phyloP scores from a whole-genome alignment of 2,797 vertebrate species.

The Bothrops alternatus region DNA sequence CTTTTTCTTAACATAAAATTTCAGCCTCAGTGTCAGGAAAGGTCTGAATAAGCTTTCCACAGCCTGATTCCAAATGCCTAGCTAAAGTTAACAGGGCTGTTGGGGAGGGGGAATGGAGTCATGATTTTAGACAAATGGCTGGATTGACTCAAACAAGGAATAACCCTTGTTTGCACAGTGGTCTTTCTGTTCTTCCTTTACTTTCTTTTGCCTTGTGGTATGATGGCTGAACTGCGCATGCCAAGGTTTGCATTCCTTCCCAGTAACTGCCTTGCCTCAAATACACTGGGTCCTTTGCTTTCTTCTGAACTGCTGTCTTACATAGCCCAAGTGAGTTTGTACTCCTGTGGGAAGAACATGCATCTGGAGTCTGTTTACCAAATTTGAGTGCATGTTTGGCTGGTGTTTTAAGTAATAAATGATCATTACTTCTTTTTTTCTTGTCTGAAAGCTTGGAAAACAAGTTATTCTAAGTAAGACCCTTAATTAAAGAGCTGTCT shows the following conservation, averaged over 20 bases:
- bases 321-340: conserved; percentile 7
- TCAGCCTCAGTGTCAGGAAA: conserved; percentile 15
- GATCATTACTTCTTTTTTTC: conserved; percentile 28
- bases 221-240: conserved; percentile 18
- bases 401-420: background rate
- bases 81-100: conserved; percentile 46
- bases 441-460: background rate
- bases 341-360: conserved; percentile 35
- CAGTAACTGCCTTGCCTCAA: background rate
- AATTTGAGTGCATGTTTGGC: conserved; percentile 5
- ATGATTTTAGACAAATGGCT: conserved; percentile 54
- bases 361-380: conserved; percentile 22
- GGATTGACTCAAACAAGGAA: conserved; percentile 41
- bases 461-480: background rate
- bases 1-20: background rate
- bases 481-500: conserved; percentile 4
- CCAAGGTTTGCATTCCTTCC: conserved; percentile 12
- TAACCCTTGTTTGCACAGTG: conserved; percentile 54
- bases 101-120: conserved; percentile 2
- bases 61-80: conserved; percentile 13
- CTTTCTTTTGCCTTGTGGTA: background rate
- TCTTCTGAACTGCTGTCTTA: conserved; percentile 30
- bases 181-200: conserved; percentile 53
- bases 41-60: conserved; percentile 41
- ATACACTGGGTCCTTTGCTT: conserved; percentile 30